These are phyloP conservation scores for Margarornis squamiger DNA, from an alignment of 2,797 vertebrate species.

Conservation along the genomic window DNA sequence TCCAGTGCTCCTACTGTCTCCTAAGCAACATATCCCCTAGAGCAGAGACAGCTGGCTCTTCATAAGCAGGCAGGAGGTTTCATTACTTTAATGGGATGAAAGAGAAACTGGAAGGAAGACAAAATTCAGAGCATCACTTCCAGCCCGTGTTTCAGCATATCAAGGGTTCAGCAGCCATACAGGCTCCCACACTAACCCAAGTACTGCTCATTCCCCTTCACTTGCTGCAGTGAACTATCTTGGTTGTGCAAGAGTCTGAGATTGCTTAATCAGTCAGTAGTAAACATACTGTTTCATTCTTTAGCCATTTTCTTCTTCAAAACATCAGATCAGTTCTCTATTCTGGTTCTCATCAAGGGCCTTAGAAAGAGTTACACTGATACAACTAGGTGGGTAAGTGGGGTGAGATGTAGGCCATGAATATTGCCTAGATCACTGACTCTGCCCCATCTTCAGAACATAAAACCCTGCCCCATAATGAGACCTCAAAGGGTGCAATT, in stretches of 20 bases:
- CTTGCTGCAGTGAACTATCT: neutral
- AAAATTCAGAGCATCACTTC: neutral
- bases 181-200: neutral
- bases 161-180: neutral
- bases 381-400: neutral
- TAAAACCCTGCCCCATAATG: neutral
- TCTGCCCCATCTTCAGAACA: neutral
- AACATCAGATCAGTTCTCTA: neutral
- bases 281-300: neutral
- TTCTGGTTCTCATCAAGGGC: neutral
- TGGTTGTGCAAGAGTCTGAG: neutral
- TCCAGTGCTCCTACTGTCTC: neutral
- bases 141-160: accelerated
- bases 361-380: neutral
- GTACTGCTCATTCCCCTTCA: neutral
- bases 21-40: neutral
- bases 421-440: neutral
- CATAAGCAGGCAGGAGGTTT: neutral
- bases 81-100: neutral
- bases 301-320: neutral
- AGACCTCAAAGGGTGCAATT: neutral
- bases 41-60: neutral
- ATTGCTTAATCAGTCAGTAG: neutral
- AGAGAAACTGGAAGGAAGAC: neutral
- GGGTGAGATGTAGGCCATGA: neutral